A percentile compares a stretch with the other conserved stretches of the same genome.
Conservation (phyloP, 2,113 vertebrate genomes). For the Vulpes vulpes region DNA sequence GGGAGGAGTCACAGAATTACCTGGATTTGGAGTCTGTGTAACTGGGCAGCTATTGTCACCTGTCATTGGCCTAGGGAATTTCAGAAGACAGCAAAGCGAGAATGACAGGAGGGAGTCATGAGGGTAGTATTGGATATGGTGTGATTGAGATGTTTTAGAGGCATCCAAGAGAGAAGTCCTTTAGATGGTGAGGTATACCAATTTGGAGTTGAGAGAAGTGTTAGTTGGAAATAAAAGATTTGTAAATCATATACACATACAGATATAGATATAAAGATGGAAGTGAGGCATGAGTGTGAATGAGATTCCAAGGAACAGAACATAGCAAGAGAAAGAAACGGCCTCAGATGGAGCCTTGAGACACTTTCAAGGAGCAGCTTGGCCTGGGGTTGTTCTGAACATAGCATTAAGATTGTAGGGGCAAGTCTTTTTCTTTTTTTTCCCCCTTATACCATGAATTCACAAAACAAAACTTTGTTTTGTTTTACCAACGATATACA, state of each 20-base stretch:
- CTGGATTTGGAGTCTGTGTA: neutral
- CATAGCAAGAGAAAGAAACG: neutral
- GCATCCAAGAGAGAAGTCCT: neutral
- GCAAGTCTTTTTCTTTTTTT: neutral
- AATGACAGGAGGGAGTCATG: neutral
- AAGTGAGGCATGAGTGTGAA: neutral
- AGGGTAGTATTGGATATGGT: neutral
- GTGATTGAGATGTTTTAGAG: neutral
- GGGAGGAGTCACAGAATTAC: neutral
- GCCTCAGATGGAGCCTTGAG: neutral
- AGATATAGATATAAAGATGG: neutral
- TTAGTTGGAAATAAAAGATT: neutral
- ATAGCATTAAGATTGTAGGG: neutral
- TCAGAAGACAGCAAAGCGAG: neutral
- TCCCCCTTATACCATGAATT: neutral
- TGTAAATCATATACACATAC: neutral
- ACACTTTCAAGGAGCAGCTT: neutral
- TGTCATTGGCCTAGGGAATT: neutral
- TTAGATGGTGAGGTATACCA: neutral
- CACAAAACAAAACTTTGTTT: neutral
- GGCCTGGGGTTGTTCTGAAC: neutral
- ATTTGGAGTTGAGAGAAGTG: neutral
- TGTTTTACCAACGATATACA: neutral
- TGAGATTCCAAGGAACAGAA: neutral
- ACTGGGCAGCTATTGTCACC: too few species aligned